Evolutionary conservation across 2,113 vertebrate genomes (phyloP).

Genomic region (Tychaedon coryphoeus): DNA sequence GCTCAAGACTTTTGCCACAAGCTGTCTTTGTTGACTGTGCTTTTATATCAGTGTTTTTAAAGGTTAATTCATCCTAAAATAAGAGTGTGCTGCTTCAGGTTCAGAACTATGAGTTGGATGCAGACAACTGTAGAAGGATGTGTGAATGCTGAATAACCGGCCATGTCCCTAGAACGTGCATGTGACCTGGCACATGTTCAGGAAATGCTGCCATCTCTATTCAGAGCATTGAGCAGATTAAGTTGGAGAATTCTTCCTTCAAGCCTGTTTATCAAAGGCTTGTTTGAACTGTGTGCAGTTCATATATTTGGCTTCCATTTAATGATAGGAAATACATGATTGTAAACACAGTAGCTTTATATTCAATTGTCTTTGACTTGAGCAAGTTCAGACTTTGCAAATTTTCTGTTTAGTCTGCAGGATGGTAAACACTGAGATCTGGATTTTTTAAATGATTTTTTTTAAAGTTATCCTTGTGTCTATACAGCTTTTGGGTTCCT

Average conservation of each 20-base stretch:
- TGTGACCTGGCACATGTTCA: neutral
- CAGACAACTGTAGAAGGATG: neutral
- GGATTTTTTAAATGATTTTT: neutral
- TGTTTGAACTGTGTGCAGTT: neutral
- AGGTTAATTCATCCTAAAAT: neutral
- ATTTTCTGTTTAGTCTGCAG: neutral
- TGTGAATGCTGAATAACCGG: conserved; percentile 1
- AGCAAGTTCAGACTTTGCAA: neutral
- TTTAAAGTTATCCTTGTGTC: neutral
- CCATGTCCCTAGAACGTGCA: neutral
- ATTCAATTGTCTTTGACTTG: neutral
- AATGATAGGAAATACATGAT: neutral
- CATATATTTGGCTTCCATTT: neutral
- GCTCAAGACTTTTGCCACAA: neutral
- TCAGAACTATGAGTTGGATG: neutral
- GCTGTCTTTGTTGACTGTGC: neutral
- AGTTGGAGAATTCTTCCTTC: neutral
- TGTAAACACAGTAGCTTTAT: neutral
- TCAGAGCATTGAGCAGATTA: conserved; percentile 23
- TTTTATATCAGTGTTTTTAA: neutral
- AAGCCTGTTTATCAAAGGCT: neutral
- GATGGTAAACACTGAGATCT: neutral
- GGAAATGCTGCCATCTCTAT: conserved; percentile 1
- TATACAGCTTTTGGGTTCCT: neutral
- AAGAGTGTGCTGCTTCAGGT: neutral